Evolutionary conservation across 2,888 invertebrate genomes (phyloP), one percentile per base, ranked within the genome.

Genomic region (Dyspetes luteomarginatus): DNA sequence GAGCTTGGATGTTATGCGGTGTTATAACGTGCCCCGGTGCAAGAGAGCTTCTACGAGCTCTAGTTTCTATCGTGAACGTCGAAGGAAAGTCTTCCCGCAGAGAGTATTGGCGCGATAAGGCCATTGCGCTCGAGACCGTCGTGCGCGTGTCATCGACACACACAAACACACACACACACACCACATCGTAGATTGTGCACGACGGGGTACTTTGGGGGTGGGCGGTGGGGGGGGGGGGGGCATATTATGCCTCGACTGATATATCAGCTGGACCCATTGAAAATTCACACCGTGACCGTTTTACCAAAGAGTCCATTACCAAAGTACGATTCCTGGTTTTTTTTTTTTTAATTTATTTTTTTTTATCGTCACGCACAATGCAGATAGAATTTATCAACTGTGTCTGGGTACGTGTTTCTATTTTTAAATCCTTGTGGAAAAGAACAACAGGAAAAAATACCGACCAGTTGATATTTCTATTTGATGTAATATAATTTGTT

Each of bases 11-110:
- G 36, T 36, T 3, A 12, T 36, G 36, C 3, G 36, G 36, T 36
- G 36, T 7, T 36, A 12, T 36, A n/a, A 36, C 36, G 36, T 36
- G 28, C 3, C 5, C 9, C 36, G 9, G 12, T 12, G 36, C 36
- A 12, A 36, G 36, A 36, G 36, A 36, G 36, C 36, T 36, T 36
- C 28, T 50, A 50, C 68, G 36, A 56, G 15, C 15, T 17, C n/a
- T n/a, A n/a, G n/a, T 41, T 56, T 69, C 69, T 69, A 69, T 69
- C 69, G 69, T 12, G 36, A 56, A 56, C 56, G 43, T 15, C 41
- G 69, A 41, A 56, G 43, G 43, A 69, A 69, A 69, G 43, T 69
- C 69, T 36, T 36, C 36, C 36, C 36, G 9, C 12, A 12, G 36
- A 12, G 36, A 36, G 36, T 36, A 12, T 36, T 36, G 12, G 56